Evolutionary conservation across 1,140 invertebrate species (phyloP), one percentile per base, ranked within the genome.

Genomic region (Lethrus apterus): DNA sequence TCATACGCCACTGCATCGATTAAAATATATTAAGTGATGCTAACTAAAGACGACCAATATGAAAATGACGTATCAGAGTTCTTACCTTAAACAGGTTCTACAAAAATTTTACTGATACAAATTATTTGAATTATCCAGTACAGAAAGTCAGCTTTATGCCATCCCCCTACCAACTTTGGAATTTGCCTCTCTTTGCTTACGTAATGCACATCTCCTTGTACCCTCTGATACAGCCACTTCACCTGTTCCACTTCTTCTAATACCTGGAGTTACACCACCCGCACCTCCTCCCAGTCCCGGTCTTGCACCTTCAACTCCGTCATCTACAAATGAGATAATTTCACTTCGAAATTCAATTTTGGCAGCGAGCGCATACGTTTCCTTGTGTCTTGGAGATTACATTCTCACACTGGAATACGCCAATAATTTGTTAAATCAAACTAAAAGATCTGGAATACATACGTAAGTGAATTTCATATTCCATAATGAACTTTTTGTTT

Each of bases 141-240:
- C 64, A 3, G 75, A 84, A 52, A 76, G 78, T 29, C 75, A 85
- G 56, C 85, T 82, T 0, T 83, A 80, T 60, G 86, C 86, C 1
- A 85, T 92, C 46, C 90, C 90, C 33, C 80, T 86, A 30, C 74
- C 89, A 2, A 89, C 85, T n/a, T 66, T 96, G 33, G 88, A 93
- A 67, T 96, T 95, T 75, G 90, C 84, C 8, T 80, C 81, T 8
- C 62, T 94, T 4, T 95, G 91, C 67, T 62, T 96, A 31, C 80
- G 84, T 52, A 96, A 94, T 73, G 89, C 91, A 10, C 66, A 88
- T 9, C 73, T 77, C 33, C 62, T 89, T 34, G 55, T 81, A 33
- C 70, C 73, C 30, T 62, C 59, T 2, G 58, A 62, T 32, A 51
- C 52, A n/a, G 46, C 41, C 11, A 20, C 55, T n/a, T 56, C 60